Evolutionary conservation across 1,140 invertebrate species (phyloP).

Genomic region (Contarinia nasturtii): DNA sequence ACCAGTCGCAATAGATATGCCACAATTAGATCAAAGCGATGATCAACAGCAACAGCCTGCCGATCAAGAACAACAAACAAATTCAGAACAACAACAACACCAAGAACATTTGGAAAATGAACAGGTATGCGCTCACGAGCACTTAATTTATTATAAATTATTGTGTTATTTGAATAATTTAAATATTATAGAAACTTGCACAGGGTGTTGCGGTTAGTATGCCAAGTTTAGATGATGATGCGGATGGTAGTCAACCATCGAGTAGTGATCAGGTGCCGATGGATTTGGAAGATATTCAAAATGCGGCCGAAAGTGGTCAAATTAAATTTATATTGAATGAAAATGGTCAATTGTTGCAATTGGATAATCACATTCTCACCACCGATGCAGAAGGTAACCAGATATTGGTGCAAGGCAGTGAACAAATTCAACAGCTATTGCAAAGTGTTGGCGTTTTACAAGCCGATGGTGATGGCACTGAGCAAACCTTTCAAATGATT

Average conservation of each 20-base stretch:
- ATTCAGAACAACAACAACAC: background rate
- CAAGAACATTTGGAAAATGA: background rate
- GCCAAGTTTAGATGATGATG: constrained; percentile 21
- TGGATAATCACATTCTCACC: constrained; percentile 23
- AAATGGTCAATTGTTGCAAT: constrained; percentile 20
- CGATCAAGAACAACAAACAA: background rate
- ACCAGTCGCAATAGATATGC: constrained; percentile 20
- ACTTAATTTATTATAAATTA: no score
- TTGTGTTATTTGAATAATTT: no score
- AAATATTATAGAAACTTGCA: background rate
- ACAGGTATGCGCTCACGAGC: no score
- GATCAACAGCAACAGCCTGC: constrained; percentile 1
- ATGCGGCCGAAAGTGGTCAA: constrained; percentile 19
- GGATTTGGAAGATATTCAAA: constrained; percentile 24
- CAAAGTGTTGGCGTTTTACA: constrained; percentile 23
- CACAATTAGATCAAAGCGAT: constrained; percentile 15
- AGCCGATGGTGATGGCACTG: constrained; percentile 21
- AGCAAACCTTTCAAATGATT: constrained; percentile 24
- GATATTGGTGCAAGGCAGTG: constrained; percentile 22
- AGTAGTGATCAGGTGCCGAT: constrained; percentile 19
- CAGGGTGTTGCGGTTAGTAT: constrained; percentile 16
- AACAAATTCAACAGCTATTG: constrained; percentile 22
- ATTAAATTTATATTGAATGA: constrained; percentile 25
- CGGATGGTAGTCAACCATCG: constrained; percentile 5
- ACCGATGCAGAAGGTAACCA: constrained; percentile 22